These are phyloP conservation scores for Exocentrus adspersus DNA, from an alignment of 2,888 invertebrate genomes.

Conservation along the genomic window DNA sequence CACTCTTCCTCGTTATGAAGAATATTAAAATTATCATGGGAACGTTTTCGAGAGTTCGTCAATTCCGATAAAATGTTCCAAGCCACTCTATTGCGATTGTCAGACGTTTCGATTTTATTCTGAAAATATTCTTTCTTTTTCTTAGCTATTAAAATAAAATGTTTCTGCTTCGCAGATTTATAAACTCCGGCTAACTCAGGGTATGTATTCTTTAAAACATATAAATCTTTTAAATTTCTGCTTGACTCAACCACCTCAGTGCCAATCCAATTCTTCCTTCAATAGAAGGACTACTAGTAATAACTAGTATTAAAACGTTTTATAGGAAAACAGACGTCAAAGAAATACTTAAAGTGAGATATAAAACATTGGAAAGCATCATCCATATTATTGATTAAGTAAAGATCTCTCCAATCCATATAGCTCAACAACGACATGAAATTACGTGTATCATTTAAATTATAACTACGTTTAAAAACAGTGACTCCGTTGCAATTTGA, in stretches of 20 bases:
- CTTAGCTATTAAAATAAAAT: neutral
- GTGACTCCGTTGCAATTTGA: no score
- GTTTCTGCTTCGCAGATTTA: slow-evolving; percentile 4
- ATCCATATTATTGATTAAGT: neutral
- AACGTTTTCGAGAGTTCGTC: neutral
- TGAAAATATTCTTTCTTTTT: slow-evolving; percentile 15
- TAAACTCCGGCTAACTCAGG: neutral
- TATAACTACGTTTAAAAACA: neutral
- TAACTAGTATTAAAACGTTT: neutral
- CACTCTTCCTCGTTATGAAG: neutral
- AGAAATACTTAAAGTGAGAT: neutral
- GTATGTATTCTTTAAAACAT: slow-evolving; percentile 3
- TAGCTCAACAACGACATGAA: neutral
- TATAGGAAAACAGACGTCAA: neutral
- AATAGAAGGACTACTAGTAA: neutral
- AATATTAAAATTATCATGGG: neutral
- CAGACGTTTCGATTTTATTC: neutral
- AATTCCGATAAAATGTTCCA: neutral
- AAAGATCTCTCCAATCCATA: neutral
- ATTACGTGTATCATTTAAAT: neutral
- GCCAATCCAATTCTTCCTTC: neutral
- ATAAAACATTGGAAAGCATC: neutral
- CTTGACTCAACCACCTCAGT: neutral
- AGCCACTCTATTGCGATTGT: neutral
- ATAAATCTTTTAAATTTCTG: slow-evolving; percentile 1